Evolutionary conservation across 1,140 invertebrate species (phyloP), one percentile per base, ranked within the genome.

Genomic region (Zaprionus kolodkinae): DNA sequence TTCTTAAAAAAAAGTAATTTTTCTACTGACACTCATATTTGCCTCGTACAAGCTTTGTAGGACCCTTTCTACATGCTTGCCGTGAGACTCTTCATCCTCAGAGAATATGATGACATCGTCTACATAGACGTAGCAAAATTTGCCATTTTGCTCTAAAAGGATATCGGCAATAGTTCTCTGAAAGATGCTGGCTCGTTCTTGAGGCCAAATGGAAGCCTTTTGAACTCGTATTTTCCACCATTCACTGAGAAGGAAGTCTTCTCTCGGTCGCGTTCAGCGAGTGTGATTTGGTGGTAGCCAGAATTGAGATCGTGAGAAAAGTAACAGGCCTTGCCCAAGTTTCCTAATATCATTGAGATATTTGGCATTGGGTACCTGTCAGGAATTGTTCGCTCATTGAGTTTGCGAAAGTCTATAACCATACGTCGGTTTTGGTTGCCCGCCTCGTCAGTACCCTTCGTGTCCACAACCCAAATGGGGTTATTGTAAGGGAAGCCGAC

Each of bases 261-360:
- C 17, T 69, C 56, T 10, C 59, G 45, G 6, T 68, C 57, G 7
- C 50, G 50, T 21, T 62, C 50, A 0, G 45, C 59, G n/a, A 62
- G 45, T 13, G 17, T 61, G 15, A 61, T 69, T 33, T 69, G 57
- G 11, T 60, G 66, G 15, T 70, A 70, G 11, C 57, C 70, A 13
- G 61, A 63, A 21, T 60, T 72, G 9, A 66, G 45, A 35, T 57
- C 60, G 40, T 6, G 55, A 6, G 70, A 48, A 27, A 64, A 72
- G 11, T 15, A 50, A 21, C 38, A 52, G 50, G 55, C 27, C 30
- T 68, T 60, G 30, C 61, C 61, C 30, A 50, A 43, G 7, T 35
- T 35, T 6, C 33, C 33, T 35, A 35, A 9, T 35, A 35, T 35
- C 33, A 35, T 35, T 35, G 30, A 52, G 21, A 60, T 61, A 52